phyloP scores from a whole-genome alignment of 2,797 vertebrate genomes.

The Myiothlypis coronata region DNA sequence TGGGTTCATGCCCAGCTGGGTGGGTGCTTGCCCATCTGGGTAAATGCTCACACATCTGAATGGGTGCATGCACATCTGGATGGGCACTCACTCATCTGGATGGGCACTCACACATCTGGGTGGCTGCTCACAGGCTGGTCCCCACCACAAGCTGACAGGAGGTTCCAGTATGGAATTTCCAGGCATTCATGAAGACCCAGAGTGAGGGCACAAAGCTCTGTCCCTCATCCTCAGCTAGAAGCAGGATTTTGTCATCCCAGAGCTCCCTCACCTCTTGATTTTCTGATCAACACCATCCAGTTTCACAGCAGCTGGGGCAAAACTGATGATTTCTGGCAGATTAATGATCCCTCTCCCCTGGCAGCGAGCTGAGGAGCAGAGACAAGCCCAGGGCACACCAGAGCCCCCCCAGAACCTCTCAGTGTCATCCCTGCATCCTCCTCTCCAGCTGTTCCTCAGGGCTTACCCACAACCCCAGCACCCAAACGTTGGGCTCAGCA shows the following conservation, averaged over 20 bases:
- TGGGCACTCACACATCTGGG: not conserved
- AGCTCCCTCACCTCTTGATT: not conserved
- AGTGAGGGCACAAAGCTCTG: not conserved
- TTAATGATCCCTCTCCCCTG: not conserved
- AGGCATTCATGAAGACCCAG: accelerated
- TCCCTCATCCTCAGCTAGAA: accelerated
- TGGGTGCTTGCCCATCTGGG: not conserved
- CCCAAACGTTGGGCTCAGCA: not conserved
- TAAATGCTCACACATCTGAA: too few species aligned
- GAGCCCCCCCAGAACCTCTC: not conserved
- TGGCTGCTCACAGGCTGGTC: not conserved
- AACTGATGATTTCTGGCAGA: accelerated
- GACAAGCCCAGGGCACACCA: not conserved
- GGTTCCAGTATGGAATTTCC: not conserved
- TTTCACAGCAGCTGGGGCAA: not conserved
- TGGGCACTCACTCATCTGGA: too few species aligned
- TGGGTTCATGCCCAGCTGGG: accelerated
- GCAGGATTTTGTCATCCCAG: accelerated
- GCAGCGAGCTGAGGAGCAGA: not conserved
- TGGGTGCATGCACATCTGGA: accelerated
- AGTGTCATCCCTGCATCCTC: accelerated
- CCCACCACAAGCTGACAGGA: not conserved
- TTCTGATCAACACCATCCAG: accelerated
- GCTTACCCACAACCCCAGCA: not conserved
- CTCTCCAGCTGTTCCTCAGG: accelerated